Evolutionary conservation across 1,140 invertebrate species (phyloP).

Genomic region (Antheraea mylitta): DNA sequence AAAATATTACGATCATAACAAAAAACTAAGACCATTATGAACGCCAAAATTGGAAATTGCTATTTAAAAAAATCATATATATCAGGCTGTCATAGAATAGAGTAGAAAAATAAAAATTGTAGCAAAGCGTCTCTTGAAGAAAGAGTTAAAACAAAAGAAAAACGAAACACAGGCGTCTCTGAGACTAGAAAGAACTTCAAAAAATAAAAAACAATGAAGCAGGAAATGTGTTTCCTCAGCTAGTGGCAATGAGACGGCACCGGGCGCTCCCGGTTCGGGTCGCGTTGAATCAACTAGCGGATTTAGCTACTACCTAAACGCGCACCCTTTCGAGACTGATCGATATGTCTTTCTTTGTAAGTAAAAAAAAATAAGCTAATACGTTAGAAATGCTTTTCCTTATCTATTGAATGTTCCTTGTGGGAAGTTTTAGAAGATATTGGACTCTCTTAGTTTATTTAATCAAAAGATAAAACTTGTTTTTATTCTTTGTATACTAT

Average conservation of each 20-base stretch:
- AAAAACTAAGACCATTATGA: too few relatives aligned
- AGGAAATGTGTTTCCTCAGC: constrained; percentile 46
- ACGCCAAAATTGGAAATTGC: too few relatives aligned
- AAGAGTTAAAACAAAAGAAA: constrained; percentile 58
- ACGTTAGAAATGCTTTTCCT: constrained; percentile 17
- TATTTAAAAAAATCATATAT: background rate
- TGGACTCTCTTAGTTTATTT: background rate
- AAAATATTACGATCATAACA: too few relatives aligned
- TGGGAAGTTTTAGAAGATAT: background rate
- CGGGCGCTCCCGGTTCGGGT: constrained; percentile 14
- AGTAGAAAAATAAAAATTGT: constrained; percentile 65
- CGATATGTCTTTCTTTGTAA: constrained; percentile 25
- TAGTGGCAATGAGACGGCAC: constrained; percentile 24
- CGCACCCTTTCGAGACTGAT: constrained; percentile 24
- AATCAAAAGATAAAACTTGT: background rate
- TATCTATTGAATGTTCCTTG: constrained; percentile 1
- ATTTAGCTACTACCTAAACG: constrained; percentile 22
- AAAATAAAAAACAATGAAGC: constrained; percentile 60
- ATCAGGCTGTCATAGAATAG: constrained; percentile 24
- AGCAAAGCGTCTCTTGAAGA: constrained; percentile 51
- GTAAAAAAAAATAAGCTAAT: constrained; percentile 18
- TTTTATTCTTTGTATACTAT: background rate
- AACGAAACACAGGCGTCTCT: constrained; percentile 27
- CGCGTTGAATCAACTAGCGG: constrained; percentile 20
- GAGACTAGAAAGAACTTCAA: constrained; percentile 44